Evolutionary conservation across 2,797 vertebrate species (phyloP), one percentile per base, ranked within the genome.

Genomic region (Falco novaeseelandiae): DNA sequence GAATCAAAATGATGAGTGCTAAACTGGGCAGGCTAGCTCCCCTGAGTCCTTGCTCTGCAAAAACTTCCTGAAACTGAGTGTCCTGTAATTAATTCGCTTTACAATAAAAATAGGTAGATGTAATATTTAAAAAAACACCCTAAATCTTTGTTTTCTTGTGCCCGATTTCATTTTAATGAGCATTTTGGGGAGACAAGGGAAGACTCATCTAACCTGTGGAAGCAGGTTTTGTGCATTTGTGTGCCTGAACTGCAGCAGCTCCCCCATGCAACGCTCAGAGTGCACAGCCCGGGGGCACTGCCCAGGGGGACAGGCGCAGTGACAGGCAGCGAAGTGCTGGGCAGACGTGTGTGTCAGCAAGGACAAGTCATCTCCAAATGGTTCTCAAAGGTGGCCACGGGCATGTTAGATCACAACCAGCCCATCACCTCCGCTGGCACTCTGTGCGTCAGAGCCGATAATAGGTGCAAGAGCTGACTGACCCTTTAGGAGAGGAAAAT

Each of bases 181-280:
- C 14, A 3, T 63, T 82, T 51, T 15, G 0, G 2, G 9, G 22
- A 7, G 15, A 30, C 17, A 18, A 27, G 4, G 12, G 38, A 48
- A n/a, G 67, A 22, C 63, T 36, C 69, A 3, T 3, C 38, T 16
- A 8, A 36, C 5, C 21, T 1, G 17, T 6, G 7, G 49, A 32
- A 55, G 78, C 46, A 59, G 51, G 12, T 18, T 66, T 25, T 14
- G 46, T 15, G 26, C 34, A 4, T 20, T 32, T 4, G 23, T 22
- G 49, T 17, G 14, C 13, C 22, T 20, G 13, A 59, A 5, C 12
- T 7, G 2, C 26, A 32, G 81, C 69, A 26, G 57, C 49, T 40
- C 10, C 74, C 34, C 11, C 6, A 1, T 2, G 7, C 7, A 12
- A 2, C 12, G 0, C 20, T 40, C 26, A 5, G 55, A 36, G 11